Evolutionary conservation across 2,113 vertebrate species (phyloP).

Genomic region (Rhynchomys soricoides): DNA sequence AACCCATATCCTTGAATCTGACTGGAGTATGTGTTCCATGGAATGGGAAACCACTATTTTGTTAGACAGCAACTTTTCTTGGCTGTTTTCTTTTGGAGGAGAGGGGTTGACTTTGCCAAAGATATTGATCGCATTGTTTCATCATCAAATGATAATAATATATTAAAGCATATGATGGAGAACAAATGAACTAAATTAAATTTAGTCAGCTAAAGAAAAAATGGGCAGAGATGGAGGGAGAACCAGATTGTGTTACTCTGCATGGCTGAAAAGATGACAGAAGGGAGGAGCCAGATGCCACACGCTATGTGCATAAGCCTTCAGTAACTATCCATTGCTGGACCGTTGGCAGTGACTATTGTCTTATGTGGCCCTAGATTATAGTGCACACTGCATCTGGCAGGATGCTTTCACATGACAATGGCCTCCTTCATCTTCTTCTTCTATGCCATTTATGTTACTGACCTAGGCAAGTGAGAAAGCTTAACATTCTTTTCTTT

Average conservation of each 20-base stretch:
- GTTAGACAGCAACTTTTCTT: conserved; percentile 3
- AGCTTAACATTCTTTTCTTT: conserved; percentile 85
- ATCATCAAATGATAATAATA: background rate
- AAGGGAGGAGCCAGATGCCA: conserved; percentile 62
- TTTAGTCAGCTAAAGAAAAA: background rate
- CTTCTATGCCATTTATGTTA: conserved; percentile 80
- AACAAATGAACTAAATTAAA: background rate
- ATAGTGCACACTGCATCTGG: conserved; percentile 67
- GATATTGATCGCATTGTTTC: background rate
- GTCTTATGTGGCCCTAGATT: conserved; percentile 56
- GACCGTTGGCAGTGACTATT: conserved; percentile 65
- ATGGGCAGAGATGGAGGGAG: background rate
- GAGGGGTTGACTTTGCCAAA: conserved; percentile 9
- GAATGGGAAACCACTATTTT: background rate
- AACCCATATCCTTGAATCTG: background rate
- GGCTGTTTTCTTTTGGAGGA: background rate
- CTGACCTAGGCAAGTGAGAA: conserved; percentile 77
- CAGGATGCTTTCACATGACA: conserved; percentile 82
- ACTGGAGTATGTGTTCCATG: conserved; percentile 24
- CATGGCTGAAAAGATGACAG: conserved; percentile 37
- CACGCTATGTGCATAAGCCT: conserved; percentile 70
- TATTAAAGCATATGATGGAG: background rate
- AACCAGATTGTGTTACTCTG: conserved; percentile 40
- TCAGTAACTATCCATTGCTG: conserved; percentile 53
- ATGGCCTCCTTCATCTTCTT: conserved; percentile 78